Conservation (phyloP, 2,113 vertebrate species). For the Gasterosteus aculeatus region DNA sequence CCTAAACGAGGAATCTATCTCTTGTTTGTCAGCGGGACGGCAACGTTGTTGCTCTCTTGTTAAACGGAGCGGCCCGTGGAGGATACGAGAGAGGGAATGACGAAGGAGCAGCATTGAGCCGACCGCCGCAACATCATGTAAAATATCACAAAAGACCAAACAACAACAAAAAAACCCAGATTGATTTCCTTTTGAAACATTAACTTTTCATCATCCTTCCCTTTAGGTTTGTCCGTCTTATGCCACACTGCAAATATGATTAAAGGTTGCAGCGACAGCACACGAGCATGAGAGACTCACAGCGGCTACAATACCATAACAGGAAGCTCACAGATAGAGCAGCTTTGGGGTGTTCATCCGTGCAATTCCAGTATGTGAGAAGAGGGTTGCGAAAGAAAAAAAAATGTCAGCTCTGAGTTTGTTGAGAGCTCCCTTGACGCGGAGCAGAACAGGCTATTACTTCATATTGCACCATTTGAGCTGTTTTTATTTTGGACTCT, state of each 20-base stretch:
- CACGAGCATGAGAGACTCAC: constrained; percentile 21
- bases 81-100: constrained; percentile 25
- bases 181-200: constrained; percentile 40
- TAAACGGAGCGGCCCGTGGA: constrained; percentile 49
- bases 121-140: neutral
- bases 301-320: constrained; percentile 24
- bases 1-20: constrained; percentile 47
- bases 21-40: constrained; percentile 52
- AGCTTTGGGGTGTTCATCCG: constrained; percentile 30
- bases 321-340: constrained; percentile 23
- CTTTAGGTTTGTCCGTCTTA: constrained; percentile 3
- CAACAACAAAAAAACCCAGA: neutral
- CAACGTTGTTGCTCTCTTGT: constrained; percentile 48
- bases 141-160: neutral
- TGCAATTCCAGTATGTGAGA: constrained; percentile 29
- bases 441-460: constrained; percentile 71
- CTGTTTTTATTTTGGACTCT: constrained; percentile 76
- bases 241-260: constrained; percentile 33
- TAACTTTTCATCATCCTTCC: constrained; percentile 24
- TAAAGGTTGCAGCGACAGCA: constrained; percentile 31
- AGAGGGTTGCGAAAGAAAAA: constrained; percentile 22
- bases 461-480: constrained; percentile 79
- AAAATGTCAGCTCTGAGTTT: constrained; percentile 55
- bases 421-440: constrained; percentile 69
- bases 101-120: constrained; percentile 29